These are phyloP conservation scores for Furcifer pardalis DNA, from an alignment of 2,797 vertebrate species.

Conservation along the genomic window DNA sequence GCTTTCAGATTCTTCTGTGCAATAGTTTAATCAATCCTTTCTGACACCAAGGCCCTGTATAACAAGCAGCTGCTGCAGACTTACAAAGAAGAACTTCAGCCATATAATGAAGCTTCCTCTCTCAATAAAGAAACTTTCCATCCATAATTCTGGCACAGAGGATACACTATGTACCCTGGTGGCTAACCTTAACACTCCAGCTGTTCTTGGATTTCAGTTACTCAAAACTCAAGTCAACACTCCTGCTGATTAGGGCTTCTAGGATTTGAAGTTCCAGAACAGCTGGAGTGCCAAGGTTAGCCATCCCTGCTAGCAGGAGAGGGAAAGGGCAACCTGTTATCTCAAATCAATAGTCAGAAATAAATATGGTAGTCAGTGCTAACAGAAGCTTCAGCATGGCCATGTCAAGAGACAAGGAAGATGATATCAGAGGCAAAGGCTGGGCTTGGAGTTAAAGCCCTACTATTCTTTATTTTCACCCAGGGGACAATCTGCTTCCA, in stretches of 20 bases:
- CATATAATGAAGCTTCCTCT: background rate
- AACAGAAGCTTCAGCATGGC: background rate
- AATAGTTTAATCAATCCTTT: background rate
- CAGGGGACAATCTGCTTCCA: background rate
- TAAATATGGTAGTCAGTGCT: background rate
- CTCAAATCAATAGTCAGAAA: too few species aligned
- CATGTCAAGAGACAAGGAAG: background rate
- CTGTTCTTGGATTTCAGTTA: too few species aligned
- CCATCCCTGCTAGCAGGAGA: too few species aligned
- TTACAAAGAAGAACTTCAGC: background rate
- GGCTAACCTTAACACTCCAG: too few species aligned
- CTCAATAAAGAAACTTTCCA: background rate
- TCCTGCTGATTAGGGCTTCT: too few species aligned
- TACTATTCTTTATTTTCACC: background rate
- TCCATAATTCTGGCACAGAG: too few species aligned
- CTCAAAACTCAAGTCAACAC: too few species aligned
- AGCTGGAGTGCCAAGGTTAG: too few species aligned
- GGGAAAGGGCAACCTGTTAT: too few species aligned
- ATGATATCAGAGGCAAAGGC: too few species aligned
- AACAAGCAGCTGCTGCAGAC: slow-evolving; percentile 25
- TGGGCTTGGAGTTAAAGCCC: background rate
- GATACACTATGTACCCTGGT: too few species aligned
- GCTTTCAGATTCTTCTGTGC: slow-evolving; percentile 34
- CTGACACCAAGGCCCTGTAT: slow-evolving; percentile 15
- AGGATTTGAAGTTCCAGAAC: too few species aligned